phyloP scores from a whole-genome alignment of 1,140 invertebrate genomes.

The Dolichoris vasculosae region DNA sequence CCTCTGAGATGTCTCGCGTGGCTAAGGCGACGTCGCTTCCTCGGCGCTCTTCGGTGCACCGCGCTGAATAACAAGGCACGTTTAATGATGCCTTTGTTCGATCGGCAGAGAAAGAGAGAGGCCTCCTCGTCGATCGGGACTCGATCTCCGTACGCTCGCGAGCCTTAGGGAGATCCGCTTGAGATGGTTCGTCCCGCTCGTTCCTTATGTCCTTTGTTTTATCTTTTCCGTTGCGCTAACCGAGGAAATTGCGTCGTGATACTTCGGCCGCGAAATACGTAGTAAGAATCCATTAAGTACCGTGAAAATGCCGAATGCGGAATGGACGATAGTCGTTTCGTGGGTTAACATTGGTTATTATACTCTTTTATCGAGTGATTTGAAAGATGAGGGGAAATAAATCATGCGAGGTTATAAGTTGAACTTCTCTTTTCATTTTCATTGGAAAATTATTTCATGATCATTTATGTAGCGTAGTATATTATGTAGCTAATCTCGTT shows the following conservation, averaged over 20 bases:
- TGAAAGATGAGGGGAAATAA: background rate
- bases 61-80: constrained; percentile 46
- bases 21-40: background rate
- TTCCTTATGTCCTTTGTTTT: background rate
- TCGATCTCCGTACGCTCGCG: background rate
- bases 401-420: background rate
- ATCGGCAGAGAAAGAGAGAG: background rate
- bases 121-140: background rate
- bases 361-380: background rate
- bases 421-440: background rate
- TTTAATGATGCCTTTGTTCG: constrained; percentile 53
- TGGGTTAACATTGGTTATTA: background rate
- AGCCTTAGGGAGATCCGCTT: background rate
- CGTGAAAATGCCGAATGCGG: background rate
- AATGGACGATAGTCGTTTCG: too few relatives aligned
- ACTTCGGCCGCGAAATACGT: background rate
- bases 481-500: background rate
- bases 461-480: background rate
- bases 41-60: background rate
- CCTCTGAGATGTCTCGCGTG: background rate
- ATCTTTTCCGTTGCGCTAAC: background rate
- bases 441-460: background rate
- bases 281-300: constrained; percentile 11
- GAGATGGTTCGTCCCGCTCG: too few relatives aligned
- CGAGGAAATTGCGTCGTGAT: constrained; percentile 9